Evolutionary conservation across 2,113 vertebrate genomes (phyloP).

Genomic region (Gavia stellata): DNA sequence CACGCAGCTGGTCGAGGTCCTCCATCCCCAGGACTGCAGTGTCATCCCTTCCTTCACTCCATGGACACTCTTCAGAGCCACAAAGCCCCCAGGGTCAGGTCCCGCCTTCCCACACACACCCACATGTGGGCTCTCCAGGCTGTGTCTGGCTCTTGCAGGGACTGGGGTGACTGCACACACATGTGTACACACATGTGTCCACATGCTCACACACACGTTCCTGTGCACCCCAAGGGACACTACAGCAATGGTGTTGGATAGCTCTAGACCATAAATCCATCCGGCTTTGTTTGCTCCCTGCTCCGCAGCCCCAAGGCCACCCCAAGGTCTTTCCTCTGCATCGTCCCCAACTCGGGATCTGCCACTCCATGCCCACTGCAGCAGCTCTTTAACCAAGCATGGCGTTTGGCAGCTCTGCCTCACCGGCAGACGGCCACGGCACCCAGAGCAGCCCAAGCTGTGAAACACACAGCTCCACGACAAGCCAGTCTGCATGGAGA

Average conservation of each 20-base stretch:
- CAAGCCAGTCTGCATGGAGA: accelerated
- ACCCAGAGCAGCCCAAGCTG: not conserved
- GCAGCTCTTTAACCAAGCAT: not conserved
- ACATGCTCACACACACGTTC: not conserved
- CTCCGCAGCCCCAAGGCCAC: not conserved
- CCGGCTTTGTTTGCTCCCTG: accelerated
- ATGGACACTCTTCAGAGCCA: accelerated
- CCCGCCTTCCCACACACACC: accelerated
- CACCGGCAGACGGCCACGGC: accelerated
- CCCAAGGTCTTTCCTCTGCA: not conserved
- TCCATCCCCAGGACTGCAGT: not conserved
- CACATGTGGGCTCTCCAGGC: accelerated
- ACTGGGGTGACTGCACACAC: not conserved
- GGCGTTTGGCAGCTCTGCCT: not conserved
- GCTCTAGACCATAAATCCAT: not conserved
- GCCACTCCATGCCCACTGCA: not conserved
- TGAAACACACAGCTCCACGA: accelerated
- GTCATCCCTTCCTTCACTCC: not conserved
- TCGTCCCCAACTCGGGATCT: accelerated
- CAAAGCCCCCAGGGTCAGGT: not conserved
- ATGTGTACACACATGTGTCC: not conserved
- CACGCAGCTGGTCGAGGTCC: accelerated
- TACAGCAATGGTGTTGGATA: accelerated
- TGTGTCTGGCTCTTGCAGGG: not conserved
- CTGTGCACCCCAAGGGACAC: not conserved